Conservation (phyloP, 2,113 vertebrate genomes). For the Epinephelus fuscoguttatus region DNA sequence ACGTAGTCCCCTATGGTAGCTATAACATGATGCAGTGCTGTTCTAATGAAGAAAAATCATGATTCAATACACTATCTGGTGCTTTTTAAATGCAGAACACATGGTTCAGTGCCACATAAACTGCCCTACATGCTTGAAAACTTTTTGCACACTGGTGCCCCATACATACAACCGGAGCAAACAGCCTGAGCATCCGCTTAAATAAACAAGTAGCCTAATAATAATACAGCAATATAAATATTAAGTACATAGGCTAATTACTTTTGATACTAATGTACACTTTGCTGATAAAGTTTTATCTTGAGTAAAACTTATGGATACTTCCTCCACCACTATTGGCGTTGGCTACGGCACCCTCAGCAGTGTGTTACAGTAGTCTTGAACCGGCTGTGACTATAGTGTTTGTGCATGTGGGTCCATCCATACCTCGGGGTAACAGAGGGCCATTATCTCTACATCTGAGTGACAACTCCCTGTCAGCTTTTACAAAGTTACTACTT, state of each 20-base stretch:
- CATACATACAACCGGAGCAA: no score
- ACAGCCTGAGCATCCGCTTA: not conserved
- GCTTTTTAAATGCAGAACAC: no score
- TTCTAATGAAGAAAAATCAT: no score
- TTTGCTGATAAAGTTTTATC: not conserved
- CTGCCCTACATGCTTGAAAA: no score
- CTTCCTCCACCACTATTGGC: not conserved
- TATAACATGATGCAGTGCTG: no score
- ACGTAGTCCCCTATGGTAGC: no score
- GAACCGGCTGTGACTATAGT: not conserved
- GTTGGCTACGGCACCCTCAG: not conserved
- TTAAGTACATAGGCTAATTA: not conserved
- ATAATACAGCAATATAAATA: not conserved
- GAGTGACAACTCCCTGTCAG: slow-evolving; percentile 43
- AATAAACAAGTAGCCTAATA: not conserved
- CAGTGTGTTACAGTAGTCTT: not conserved
- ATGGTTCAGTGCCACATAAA: no score
- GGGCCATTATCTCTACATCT: slow-evolving; percentile 20
- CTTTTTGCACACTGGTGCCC: no score
- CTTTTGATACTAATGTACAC: not conserved
- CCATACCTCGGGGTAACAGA: not conserved
- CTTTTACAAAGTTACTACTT: not conserved
- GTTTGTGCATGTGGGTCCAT: not conserved
- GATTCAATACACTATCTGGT: no score
- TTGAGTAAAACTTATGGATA: not conserved